A percentile compares a stretch with the other conserved stretches of the same genome.
These are phyloP conservation scores for Amblyornis subalaris DNA, from an alignment of 2,113 vertebrate species.

Conservation along the genomic window DNA sequence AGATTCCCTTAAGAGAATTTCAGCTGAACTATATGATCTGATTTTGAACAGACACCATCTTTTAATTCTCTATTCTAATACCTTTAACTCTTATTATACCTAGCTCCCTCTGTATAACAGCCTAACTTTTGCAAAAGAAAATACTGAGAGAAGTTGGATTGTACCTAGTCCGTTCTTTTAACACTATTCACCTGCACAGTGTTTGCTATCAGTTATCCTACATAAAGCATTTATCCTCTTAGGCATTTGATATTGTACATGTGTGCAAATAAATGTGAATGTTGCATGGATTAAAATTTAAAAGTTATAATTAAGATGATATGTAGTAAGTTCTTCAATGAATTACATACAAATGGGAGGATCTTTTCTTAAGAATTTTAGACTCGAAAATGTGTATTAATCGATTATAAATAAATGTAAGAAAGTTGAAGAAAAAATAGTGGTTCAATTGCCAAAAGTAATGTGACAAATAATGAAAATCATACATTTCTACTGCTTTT, in stretches of 20 bases:
- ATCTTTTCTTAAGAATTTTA: not conserved
- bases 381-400: not conserved
- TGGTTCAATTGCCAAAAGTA: not conserved
- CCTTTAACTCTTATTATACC: not conserved
- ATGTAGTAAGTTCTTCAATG: not conserved
- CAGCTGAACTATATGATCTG: not conserved
- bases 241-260: not conserved
- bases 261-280: not conserved
- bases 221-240: not conserved
- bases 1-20: not conserved
- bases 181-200: not conserved
- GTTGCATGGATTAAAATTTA: not conserved
- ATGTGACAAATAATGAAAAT: not conserved
- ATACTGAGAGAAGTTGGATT: not conserved
- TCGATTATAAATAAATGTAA: not conserved
- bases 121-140: not conserved
- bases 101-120: not conserved
- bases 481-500: not conserved
- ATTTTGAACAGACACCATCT: not conserved
- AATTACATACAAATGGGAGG: not conserved
- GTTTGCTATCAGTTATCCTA: not conserved
- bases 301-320: not conserved
- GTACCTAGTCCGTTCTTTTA: not conserved
- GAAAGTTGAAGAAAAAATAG: not conserved
- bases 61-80: not conserved